These are phyloP conservation scores for Cinclus mexicanus DNA, from an alignment of 2,113 vertebrate genomes.

Conservation along the genomic window DNA sequence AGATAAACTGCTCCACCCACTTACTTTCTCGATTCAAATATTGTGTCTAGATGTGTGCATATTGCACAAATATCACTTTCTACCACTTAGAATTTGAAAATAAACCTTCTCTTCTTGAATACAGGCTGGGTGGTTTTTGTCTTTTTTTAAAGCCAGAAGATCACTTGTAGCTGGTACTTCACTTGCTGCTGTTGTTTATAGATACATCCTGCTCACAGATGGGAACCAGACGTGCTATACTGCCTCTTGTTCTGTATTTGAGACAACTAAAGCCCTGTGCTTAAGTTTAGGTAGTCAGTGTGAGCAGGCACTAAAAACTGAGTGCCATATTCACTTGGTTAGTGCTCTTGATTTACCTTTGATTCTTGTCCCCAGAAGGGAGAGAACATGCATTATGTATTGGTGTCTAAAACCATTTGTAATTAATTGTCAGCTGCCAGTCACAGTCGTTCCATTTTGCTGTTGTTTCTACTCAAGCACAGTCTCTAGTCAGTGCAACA, in stretches of 20 bases:
- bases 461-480: neutral
- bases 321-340: neutral
- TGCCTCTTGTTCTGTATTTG: rapidly evolving
- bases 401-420: neutral
- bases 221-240: neutral
- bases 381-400: neutral
- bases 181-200: neutral
- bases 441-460: neutral
- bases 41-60: neutral
- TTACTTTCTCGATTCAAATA: neutral
- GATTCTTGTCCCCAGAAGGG: neutral
- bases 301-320: neutral
- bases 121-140: neutral
- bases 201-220: neutral
- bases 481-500: neutral
- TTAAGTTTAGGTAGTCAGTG: neutral
- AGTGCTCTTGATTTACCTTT: neutral
- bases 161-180: neutral
- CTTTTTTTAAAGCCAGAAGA: neutral
- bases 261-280: neutral
- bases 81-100: neutral
- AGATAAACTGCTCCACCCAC: neutral
- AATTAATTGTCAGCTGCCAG: neutral
- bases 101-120: neutral
- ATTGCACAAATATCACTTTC: neutral